Base-by-base conservation (phyloP, 2,797 vertebrate species). In the Nyctibius grandis region DNA sequence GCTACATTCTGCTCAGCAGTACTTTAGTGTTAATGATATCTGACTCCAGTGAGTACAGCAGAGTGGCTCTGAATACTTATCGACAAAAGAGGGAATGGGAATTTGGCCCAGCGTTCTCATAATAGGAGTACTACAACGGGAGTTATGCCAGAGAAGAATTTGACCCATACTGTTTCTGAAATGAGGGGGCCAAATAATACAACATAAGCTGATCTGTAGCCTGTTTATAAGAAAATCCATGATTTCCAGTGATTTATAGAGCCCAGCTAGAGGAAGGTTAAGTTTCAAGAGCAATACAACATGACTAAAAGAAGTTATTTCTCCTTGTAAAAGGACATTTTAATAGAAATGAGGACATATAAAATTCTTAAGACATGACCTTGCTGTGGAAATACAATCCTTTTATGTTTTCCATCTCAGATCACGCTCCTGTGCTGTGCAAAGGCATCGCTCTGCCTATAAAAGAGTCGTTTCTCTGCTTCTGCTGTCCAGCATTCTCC, bases 311-410 rank as follows among this genome's bases (percentile, higher is more conserved):
- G n/a, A 89, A 87, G 42, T 36, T 75, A 79, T 79, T 91, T 95
- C 73, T 84, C 69, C 38, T 48, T 70, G 60, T 73, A 85, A 94
- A 91, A 92, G 38, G 48, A 61, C 42, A 23, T 91, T 84, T 94
- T 63, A 50, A 59, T 36, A 86, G 84, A 95, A 95, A 92, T 15
- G 12, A 86, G 53, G n/a, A 74, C 2, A 4, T 86, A 89, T 84
- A 96, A 91, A 95, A 91, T 61, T 87, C 69, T 82, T 93, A 80
- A 72, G 56, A 45, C 15, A 38, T 82, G 57, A 85, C 59, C 61
- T 89, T 91, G 67, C 69, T 85, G 68, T 86, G 60, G 72, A 94
- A 95, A 95, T 89, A 80, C 14, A 87, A 64, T 63, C 78, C 28
- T 93, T 65, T 69, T 78, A 95, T 45, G 51, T 65, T 88, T 91